A percentile compares a stretch with the other conserved stretches of the same genome.
phyloP scores from a whole-genome alignment of 1,140 invertebrate genomes.

The Macrosteles quadrilineatus region DNA sequence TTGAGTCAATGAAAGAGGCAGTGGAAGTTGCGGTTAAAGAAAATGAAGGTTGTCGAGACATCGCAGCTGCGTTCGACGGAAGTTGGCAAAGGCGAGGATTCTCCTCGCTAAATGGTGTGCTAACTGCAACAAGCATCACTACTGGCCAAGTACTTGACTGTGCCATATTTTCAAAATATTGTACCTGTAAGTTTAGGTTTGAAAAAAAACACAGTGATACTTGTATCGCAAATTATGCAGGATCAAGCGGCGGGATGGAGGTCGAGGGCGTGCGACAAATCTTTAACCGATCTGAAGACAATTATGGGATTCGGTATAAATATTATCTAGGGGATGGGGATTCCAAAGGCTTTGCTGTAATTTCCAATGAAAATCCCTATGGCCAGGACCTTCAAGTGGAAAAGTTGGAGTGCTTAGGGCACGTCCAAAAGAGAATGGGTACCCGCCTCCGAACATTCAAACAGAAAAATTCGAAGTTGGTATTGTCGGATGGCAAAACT shows the following conservation, averaged over 20 bases:
- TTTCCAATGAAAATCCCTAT: constrained; percentile 36
- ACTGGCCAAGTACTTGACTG: constrained; percentile 36
- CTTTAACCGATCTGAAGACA: constrained; percentile 32
- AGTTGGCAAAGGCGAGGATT: neutral
- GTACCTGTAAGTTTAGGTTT: constrained; percentile 26
- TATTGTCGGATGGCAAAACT: constrained; percentile 33
- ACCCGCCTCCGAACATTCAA: constrained; percentile 20
- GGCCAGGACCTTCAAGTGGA: too few species aligned
- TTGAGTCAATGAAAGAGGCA: constrained; percentile 53
- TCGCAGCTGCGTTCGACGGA: neutral
- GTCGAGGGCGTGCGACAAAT: constrained; percentile 16
- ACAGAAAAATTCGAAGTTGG: neutral
- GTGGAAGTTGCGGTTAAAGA: neutral
- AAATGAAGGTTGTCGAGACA: neutral
- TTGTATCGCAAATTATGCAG: constrained; percentile 38
- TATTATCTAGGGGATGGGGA: constrained; percentile 42
- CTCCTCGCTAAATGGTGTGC: neutral
- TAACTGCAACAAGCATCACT: too few species aligned
- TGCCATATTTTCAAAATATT: constrained; percentile 35
- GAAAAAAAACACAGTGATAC: constrained; percentile 26
- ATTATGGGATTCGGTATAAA: constrained; percentile 36
- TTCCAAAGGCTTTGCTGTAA: constrained; percentile 30
- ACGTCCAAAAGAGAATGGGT: constrained; percentile 44
- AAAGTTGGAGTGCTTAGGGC: constrained; percentile 41
- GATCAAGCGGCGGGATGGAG: constrained; percentile 41